Percentiles rank a stretch among this genome's conserved stretches.
Conservation (phyloP, 2,113 vertebrate species). For the Hipposideros armiger region DNA sequence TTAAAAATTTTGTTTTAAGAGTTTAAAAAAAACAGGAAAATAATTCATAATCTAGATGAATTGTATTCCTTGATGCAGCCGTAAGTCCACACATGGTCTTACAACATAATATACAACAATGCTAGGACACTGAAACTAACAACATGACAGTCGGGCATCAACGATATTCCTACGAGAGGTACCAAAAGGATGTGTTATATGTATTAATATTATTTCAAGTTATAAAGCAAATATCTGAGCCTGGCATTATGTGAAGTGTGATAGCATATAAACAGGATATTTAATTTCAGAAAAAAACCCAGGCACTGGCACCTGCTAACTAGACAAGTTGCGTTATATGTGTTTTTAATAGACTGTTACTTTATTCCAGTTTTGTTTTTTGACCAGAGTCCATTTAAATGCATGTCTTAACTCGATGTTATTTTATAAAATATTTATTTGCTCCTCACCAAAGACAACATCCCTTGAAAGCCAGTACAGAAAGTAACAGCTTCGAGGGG, state of each 20-base stretch:
- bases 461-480: not conserved
- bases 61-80: not conserved
- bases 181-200: not conserved
- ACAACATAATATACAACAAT: not conserved
- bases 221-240: not conserved
- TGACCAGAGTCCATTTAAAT: not conserved
- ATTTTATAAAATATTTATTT: conserved; percentile 23
- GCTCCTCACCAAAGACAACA: not conserved
- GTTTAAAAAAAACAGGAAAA: not conserved
- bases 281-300: conserved; percentile 6
- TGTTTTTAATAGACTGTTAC: not conserved
- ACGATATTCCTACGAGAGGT: not conserved
- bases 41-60: not conserved
- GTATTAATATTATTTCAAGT: not conserved
- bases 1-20: not conserved
- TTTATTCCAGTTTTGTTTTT: not conserved
- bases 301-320: not conserved
- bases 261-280: not conserved
- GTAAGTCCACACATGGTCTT: not conserved
- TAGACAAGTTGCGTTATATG: not conserved
- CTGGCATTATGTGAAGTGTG: not conserved
- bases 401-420: not conserved
- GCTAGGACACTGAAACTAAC: not conserved
- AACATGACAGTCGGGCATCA: not conserved
- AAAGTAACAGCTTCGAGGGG: not conserved